A percentile compares a stretch with the other conserved stretches of the same genome.
These are phyloP conservation scores for Neolamprologus caudopunctatus DNA, from an alignment of 2,113 vertebrate genomes.

Conservation along the genomic window DNA sequence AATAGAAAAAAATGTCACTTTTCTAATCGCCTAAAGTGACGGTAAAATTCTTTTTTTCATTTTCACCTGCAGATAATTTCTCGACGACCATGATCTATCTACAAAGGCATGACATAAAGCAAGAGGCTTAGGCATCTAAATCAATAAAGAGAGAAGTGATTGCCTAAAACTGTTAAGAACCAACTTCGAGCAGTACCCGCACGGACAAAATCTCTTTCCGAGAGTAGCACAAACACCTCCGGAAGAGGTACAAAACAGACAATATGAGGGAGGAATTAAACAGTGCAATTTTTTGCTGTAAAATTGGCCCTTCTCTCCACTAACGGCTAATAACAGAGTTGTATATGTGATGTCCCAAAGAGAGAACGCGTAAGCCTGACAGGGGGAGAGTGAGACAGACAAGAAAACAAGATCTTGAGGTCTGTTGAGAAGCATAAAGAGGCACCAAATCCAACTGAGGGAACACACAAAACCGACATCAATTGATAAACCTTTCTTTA, in stretches of 20 bases:
- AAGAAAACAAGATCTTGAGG: conserved; percentile 25
- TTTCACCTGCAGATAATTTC: conserved; percentile 44
- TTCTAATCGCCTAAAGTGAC: conserved; percentile 49
- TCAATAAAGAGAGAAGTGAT: conserved; percentile 71
- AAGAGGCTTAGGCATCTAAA: conserved; percentile 69
- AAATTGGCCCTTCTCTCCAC: neutral
- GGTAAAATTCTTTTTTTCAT: conserved; percentile 36
- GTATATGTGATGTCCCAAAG: neutral
- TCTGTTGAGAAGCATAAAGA: conserved; percentile 48
- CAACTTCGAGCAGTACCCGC: conserved; percentile 36
- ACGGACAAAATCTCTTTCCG: conserved; percentile 14
- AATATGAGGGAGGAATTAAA: neutral
- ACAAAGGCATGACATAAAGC: conserved; percentile 61
- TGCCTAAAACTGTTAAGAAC: conserved; percentile 58
- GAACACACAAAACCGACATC: neutral
- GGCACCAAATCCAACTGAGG: conserved; percentile 38
- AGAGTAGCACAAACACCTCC: conserved; percentile 31
- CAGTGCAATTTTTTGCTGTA: conserved; percentile 2
- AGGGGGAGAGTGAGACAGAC: neutral
- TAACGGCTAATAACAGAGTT: neutral
- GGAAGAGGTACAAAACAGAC: neutral
- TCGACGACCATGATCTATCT: conserved; percentile 41
- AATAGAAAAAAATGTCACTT: conserved; percentile 68
- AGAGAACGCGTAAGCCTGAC: neutral
- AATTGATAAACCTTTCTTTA: neutral